phyloP scores from a whole-genome alignment of 2,888 invertebrate species.

The Dynastes grantii region DNA sequence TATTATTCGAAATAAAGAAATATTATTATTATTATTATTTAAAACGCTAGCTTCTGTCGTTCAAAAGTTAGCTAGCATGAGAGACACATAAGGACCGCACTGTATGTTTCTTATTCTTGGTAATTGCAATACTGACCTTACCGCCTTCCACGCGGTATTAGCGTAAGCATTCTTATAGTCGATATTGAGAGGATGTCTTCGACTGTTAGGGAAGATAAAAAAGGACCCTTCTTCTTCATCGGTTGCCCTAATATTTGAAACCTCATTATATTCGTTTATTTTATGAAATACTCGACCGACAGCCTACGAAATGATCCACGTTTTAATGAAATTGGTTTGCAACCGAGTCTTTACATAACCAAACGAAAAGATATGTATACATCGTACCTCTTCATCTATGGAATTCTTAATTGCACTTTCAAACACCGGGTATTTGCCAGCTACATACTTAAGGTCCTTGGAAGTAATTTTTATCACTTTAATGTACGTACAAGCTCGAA shows the following conservation, averaged over 20 bases:
- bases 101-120: no score
- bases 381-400: slow-evolving; percentile 30
- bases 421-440: slow-evolving; percentile 29
- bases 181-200: slow-evolving; percentile 38
- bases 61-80: no score
- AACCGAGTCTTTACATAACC: no score
- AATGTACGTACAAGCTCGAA: slow-evolving; percentile 40
- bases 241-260: background rate
- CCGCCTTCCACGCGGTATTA: slow-evolving; percentile 19
- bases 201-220: slow-evolving; percentile 33
- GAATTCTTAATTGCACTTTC: background rate
- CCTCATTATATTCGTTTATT: slow-evolving; percentile 3
- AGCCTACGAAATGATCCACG: slow-evolving; percentile 13
- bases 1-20: no score
- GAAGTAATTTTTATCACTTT: slow-evolving; percentile 24
- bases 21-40: no score
- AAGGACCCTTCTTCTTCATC: slow-evolving; percentile 34
- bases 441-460: slow-evolving; percentile 29
- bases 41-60: no score
- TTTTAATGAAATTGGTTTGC: background rate
- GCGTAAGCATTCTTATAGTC: slow-evolving; percentile 42
- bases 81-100: no score
- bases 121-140: slow-evolving; percentile 23
- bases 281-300: slow-evolving; percentile 32
- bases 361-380: background rate